phyloP scores from a whole-genome alignment of 2,113 vertebrate genomes.

The Amphilophus citrinellus region DNA sequence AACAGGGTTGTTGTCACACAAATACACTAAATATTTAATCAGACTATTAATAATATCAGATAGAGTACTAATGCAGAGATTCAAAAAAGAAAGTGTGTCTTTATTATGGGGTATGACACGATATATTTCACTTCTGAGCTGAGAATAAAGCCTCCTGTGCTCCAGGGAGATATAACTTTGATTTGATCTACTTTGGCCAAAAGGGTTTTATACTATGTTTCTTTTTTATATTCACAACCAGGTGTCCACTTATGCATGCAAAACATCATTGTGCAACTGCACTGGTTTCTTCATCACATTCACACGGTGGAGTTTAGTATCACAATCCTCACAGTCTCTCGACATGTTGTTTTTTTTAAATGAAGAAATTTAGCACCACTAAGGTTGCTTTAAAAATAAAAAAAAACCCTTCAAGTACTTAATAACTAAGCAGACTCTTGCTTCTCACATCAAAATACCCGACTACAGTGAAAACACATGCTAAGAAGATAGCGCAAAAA shows the following conservation, averaged over 20 bases:
- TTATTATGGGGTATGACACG: too few relatives aligned
- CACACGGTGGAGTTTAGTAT: neutral
- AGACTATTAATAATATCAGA: neutral
- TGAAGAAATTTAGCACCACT: neutral
- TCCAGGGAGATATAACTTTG: neutral
- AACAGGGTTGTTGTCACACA: neutral
- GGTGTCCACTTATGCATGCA: neutral
- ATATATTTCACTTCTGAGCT: neutral
- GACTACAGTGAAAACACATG: neutral
- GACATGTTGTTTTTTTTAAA: neutral
- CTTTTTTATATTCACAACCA: neutral
- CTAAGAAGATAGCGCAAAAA: constrained; percentile 15
- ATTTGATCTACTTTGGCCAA: neutral
- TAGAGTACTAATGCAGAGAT: neutral
- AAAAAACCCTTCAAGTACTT: constrained; percentile 6
- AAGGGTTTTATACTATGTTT: neutral
- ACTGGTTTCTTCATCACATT: neutral
- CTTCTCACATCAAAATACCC: constrained; percentile 27
- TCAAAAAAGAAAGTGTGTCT: neutral
- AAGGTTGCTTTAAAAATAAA: constrained; percentile 30
- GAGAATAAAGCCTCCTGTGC: neutral
- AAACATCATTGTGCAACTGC: neutral
- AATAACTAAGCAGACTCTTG: constrained; percentile 19
- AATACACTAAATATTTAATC: neutral
- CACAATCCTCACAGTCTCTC: neutral